Base-by-base conservation (phyloP, 2,888 invertebrate genomes). In the Liopterus haemorrhoidalis region DNA sequence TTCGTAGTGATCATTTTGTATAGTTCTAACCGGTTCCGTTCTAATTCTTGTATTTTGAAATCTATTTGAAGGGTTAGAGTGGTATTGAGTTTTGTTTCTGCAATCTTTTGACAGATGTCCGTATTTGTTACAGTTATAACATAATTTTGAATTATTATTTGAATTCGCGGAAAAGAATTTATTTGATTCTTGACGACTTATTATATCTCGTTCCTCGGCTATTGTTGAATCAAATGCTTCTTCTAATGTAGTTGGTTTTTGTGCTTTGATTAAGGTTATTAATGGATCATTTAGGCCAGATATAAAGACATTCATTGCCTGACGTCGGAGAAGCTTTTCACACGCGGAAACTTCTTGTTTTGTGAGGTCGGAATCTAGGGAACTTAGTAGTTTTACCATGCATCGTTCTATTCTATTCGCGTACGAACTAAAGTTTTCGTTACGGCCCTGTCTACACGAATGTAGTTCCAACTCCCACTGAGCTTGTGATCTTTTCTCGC, bases 381-480 rank as follows among this genome's bases (percentile, higher is more conserved):
- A 46, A 35, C 48, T 49, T 5, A 49, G 40, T 27, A 51, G 8
- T 41, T 51, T 48, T 1, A 48, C 27, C 19, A 46, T 11, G 16
- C 48, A 49, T 33, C 46, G 48, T 38, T 52, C 52, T 5, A 50
- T 35, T 2, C 36, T 35, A 2, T 41, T 41, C 2, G 49, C 27
- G 20, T 49, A 52, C 6, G 50, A 44, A 12, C 48, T 24, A 9
- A 52, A 32, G 15, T 35, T 41, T 49, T 52, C 41, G 24, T 41
- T 46, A 12, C 28, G 38, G 5, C 27, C 40, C 47, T 50, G 50
- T 44, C 25, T 46, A 22, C 50, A 50, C 3, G 49, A 48, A n/a
- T 46, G 49, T 32, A 50, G 18, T 41, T 51, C 49, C 6, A 51
- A 12, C 43, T 52, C 50, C 49, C 51, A 51, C 41, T 52, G 50